Conservation (phyloP, 2,888 invertebrate genomes). For the Tridacna gigas region DNA sequence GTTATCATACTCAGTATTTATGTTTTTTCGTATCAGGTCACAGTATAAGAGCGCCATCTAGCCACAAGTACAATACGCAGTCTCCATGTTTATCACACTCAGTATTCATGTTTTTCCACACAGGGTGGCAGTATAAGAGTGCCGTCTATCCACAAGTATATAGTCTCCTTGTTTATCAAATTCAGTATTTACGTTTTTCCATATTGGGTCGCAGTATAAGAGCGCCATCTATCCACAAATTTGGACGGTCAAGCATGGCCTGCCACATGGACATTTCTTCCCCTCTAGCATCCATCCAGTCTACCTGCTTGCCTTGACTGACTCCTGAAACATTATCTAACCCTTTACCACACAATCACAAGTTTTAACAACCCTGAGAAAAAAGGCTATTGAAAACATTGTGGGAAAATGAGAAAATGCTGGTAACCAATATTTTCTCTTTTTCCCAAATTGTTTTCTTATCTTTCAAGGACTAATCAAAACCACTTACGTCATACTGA, state of each 20-base stretch:
- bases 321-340: conserved; percentile 88
- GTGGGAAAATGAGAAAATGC: no score
- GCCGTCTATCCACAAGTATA: not conserved
- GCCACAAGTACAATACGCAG: no score
- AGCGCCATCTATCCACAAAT: conserved; percentile 98
- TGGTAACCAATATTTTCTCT: no score
- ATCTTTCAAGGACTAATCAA: not conserved
- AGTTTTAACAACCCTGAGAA: no score
- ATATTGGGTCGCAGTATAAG: conserved; percentile 91
- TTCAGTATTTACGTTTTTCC: conserved; percentile 61
- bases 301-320: conserved; percentile 93
- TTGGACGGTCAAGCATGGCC: conserved; percentile 96
- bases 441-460: no score
- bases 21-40: conserved; percentile 87
- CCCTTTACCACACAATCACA: no score
- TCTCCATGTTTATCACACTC: no score
- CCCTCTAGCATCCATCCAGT: conserved; percentile 98
- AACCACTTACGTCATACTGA: no score
- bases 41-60: conserved; percentile 95
- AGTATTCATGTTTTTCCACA: no score
- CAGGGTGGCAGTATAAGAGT: no score
- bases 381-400: no score
- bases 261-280: conserved; percentile 97
- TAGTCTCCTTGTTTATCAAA: not conserved
- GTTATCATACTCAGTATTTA: not conserved